Evolutionary conservation across 2,113 vertebrate species (phyloP).

Genomic region (Mormyrus iriodes): DNA sequence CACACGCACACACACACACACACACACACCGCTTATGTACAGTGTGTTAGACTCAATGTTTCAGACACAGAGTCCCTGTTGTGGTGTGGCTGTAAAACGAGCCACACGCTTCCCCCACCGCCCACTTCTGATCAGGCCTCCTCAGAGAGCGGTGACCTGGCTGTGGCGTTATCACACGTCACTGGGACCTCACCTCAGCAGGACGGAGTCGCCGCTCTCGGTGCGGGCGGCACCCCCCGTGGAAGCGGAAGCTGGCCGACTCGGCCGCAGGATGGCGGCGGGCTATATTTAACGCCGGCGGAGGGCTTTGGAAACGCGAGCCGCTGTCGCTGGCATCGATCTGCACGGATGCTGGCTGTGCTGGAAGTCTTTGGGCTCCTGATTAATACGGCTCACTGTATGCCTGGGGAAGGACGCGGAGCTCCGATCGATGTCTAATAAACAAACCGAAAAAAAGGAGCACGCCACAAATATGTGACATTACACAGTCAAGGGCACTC

Average conservation of each 20-base stretch:
- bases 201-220: conserved; percentile 54
- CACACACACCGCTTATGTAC: background rate
- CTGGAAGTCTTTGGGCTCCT: conserved; percentile 7
- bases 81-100: background rate
- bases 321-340: conserved; percentile 30
- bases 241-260: conserved; percentile 38
- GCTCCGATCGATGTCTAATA: background rate
- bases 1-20: background rate
- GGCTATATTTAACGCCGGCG: conserved; percentile 29
- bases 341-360: background rate
- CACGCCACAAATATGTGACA: background rate
- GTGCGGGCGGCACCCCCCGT: background rate
- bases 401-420: background rate
- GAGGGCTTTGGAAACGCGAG: conserved; percentile 32
- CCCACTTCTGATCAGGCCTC: background rate
- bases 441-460: background rate
- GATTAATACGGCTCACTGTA: conserved; percentile 6
- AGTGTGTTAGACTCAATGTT: background rate
- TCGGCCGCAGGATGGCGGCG: conserved; percentile 37
- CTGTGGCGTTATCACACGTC: background rate
- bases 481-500: background rate
- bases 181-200: conserved; percentile 53
- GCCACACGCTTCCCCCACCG: background rate
- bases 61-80: background rate
- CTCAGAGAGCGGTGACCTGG: background rate